Evolutionary conservation across 2,888 invertebrate genomes (phyloP).

Genomic region (Drosophila vallismaia): DNA sequence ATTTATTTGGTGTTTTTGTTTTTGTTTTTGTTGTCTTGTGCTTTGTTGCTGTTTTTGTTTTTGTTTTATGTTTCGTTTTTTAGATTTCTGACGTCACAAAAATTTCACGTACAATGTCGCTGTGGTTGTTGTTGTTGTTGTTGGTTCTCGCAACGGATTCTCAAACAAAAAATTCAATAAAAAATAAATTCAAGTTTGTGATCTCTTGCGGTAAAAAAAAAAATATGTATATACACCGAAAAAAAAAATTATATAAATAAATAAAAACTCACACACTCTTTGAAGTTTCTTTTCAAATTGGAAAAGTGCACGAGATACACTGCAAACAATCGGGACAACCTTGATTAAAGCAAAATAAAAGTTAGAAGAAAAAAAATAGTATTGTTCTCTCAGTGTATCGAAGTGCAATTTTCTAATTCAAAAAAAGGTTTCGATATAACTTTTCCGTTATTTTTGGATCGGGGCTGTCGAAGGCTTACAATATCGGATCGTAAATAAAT

Average conservation of each 20-base stretch:
- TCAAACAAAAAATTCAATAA: constrained; percentile 70
- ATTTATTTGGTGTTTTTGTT: constrained; percentile 20
- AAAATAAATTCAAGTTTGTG: constrained; percentile 42
- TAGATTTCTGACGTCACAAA: constrained; percentile 84
- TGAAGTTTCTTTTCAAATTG: neutral
- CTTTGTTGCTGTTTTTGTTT: constrained; percentile 32
- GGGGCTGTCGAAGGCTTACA: constrained; percentile 2
- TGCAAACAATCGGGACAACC: neutral
- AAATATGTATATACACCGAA: neutral
- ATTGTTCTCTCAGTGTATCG: neutral
- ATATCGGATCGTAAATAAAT: constrained; percentile 61
- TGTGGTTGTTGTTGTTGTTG: constrained; percentile 57
- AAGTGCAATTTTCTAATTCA: neutral
- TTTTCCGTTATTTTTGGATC: constrained; percentile 3
- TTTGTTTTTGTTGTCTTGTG: constrained; percentile 39
- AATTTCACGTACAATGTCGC: constrained; percentile 78
- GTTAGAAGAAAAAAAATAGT: too few relatives aligned
- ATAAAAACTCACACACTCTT: constrained; percentile 4
- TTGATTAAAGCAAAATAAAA: too few relatives aligned
- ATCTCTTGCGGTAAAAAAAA: neutral
- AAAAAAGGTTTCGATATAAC: neutral
- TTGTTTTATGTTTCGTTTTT: constrained; percentile 31
- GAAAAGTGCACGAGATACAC: neutral
- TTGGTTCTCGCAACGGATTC: constrained; percentile 82
- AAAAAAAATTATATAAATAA: neutral